phyloP scores from a whole-genome alignment of 1,140 invertebrate species.

The Protaetia brevitarsis region DNA sequence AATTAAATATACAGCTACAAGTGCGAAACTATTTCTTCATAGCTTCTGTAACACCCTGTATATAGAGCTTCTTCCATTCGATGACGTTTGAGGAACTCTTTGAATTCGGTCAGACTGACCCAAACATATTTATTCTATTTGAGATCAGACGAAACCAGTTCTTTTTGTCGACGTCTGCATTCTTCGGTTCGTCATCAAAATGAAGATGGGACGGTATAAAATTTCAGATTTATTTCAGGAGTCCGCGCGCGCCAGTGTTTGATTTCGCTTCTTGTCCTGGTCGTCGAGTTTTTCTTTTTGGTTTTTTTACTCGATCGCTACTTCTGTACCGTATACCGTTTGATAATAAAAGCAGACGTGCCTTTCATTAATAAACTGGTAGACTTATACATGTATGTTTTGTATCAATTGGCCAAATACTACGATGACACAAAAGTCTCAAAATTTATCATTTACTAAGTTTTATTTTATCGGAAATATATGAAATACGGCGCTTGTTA shows the following conservation, averaged over 20 bases:
- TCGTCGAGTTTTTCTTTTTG: neutral
- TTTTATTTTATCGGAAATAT: too few species aligned
- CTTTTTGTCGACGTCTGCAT: constrained; percentile 22
- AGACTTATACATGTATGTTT: too few species aligned
- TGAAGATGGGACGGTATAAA: constrained; percentile 21
- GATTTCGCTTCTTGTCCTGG: neutral
- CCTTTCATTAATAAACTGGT: neutral
- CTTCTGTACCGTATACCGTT: too few species aligned
- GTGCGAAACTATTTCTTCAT: too few species aligned
- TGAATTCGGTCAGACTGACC: constrained; percentile 21
- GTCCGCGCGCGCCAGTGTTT: neutral
- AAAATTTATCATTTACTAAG: too few species aligned
- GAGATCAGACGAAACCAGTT: constrained; percentile 19
- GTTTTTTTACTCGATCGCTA: neutral
- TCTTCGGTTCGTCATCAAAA: constrained; percentile 21
- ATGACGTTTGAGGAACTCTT: constrained; percentile 6
- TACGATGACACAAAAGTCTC: too few species aligned
- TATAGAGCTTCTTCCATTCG: too few species aligned
- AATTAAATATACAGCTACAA: too few species aligned
- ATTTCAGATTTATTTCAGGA: constrained; percentile 19
- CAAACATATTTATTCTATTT: constrained; percentile 24
- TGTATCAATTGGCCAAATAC: too few species aligned
- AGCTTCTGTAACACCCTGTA: too few species aligned
- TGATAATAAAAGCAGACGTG: neutral
- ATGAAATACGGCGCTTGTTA: too few species aligned